Base-by-base conservation (phyloP, 2,888 invertebrate genomes). In the Odontothrips loti region DNA sequence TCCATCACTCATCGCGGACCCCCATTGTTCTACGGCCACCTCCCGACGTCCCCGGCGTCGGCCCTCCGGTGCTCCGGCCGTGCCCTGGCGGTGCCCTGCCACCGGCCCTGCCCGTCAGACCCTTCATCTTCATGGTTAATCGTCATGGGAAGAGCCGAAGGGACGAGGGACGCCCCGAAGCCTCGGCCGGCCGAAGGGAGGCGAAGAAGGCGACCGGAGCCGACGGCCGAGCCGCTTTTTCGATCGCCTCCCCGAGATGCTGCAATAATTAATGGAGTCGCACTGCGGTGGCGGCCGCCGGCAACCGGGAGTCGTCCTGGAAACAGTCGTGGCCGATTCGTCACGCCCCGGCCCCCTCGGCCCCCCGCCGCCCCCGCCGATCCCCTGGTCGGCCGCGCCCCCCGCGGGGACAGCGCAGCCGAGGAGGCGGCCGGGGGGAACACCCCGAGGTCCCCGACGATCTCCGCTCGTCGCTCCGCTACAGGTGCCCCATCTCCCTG, bases 1-100 rank as follows among this genome's bases (percentile, higher is more conserved):
- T 75, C 68, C 68, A 75, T 75, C 68, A 75, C 68, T 75, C 68
- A 75, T 75, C 68, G 68, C 23, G 68, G 68, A 75, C 68, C 68
- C 68, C 68, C 27, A 75, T 75, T 75, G 68, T 75, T 75, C 68
- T 75, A 27, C 23, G 68, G 68, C 68, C 27, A 27, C 68, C 23
- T 75, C 68, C 68, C 68, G 68, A 11, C 68, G 27, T n/a, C 27
- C 23, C 68, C 27, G 68, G 9, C 23, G 27, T 11, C 68, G 68
- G 51, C 51, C 51, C 15, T 51, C 51, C 51, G 4, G 51, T 51
- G 3, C 51, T n/a, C n/a, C n/a, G n/a, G 9, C 68, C 9, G 23
- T 68, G 8, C 23, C 23, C 68, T 6, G 23, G 12, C 68, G 6
- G n/a, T 11, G 23, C 68, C 68, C 23, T 20, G 51, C 63, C 63